phyloP scores from a whole-genome alignment of 2,888 invertebrate species.

The Rhingia rostrata region DNA sequence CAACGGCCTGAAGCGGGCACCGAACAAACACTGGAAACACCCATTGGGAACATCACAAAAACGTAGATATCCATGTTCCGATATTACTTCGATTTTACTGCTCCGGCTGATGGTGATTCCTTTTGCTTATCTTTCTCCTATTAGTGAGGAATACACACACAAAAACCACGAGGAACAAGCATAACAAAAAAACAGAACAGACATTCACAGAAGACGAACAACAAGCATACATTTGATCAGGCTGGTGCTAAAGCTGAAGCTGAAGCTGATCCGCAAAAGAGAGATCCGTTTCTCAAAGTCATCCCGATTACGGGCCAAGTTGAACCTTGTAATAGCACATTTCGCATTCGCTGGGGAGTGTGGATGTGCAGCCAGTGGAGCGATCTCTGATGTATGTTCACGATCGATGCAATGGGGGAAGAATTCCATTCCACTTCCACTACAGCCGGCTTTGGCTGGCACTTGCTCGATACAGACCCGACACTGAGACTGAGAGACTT shows the following conservation, averaged over 20 bases:
- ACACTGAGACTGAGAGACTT: constrained; percentile 39
- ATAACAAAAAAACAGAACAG: neutral
- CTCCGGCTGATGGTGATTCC: constrained; percentile 26
- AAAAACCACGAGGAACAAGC: neutral
- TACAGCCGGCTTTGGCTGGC: constrained; percentile 35
- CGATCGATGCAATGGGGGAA: constrained; percentile 24
- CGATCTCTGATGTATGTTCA: neutral
- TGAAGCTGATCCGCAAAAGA: constrained; percentile 30
- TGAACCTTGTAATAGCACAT: constrained; percentile 60
- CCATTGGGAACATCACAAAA: constrained; percentile 55
- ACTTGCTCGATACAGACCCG: constrained; percentile 40
- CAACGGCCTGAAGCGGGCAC: constrained; percentile 16
- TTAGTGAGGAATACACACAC: constrained; percentile 3
- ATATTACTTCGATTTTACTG: constrained; percentile 60
- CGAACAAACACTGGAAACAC: constrained; percentile 40
- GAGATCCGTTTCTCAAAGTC: constrained; percentile 64
- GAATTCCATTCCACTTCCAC: constrained; percentile 30
- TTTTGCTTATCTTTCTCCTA: constrained; percentile 8
- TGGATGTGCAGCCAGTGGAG: neutral
- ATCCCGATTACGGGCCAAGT: constrained; percentile 63
- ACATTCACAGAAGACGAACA: constrained; percentile 1
- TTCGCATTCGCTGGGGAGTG: constrained; percentile 38
- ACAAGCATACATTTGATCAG: constrained; percentile 55
- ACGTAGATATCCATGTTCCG: constrained; percentile 66
- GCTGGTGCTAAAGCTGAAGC: constrained; percentile 4